phyloP scores from a whole-genome alignment of 2,797 vertebrate species.

The Antennarius maculatus region DNA sequence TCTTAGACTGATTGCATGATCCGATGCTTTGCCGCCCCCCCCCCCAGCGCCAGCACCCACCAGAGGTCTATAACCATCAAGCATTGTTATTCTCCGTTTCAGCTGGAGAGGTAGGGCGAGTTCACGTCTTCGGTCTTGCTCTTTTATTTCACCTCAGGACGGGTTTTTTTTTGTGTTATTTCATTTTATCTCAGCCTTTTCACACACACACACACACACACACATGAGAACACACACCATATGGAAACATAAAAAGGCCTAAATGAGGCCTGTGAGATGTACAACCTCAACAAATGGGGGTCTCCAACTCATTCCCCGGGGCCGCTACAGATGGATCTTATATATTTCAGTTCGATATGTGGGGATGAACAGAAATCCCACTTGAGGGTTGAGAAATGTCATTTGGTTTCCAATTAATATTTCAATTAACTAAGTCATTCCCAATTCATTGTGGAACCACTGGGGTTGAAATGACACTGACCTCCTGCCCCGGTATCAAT shows the following conservation, averaged over 20 bases:
- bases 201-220: neutral
- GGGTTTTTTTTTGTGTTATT: constrained; percentile 7
- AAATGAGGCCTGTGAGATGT: constrained; percentile 30
- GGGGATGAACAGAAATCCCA: constrained; percentile 55
- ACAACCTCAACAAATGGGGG: constrained; percentile 44
- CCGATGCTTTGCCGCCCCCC: constrained; percentile 27
- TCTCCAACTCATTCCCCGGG: constrained; percentile 29
- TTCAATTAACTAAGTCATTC: constrained; percentile 70
- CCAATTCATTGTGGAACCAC: constrained; percentile 63
- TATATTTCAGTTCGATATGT: constrained; percentile 48
- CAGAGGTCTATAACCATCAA: constrained; percentile 52
- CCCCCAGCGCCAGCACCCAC: constrained; percentile 26
- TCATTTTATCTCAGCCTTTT: constrained; percentile 22
- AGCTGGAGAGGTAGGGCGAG: neutral
- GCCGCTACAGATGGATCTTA: constrained; percentile 26
- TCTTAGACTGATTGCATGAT: constrained; percentile 56
- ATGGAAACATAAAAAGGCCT: constrained; percentile 8
- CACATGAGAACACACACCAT: neutral
- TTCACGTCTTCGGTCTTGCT: constrained; percentile 7
- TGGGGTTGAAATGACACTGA: constrained; percentile 69
- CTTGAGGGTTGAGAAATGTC: constrained; percentile 56
- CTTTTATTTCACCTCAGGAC: constrained; percentile 26
- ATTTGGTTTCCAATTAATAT: constrained; percentile 76
- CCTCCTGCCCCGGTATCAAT: constrained; percentile 63
- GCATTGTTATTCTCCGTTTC: constrained; percentile 48